Evolutionary conservation across 2,113 vertebrate species (phyloP), one percentile per base, ranked within the genome.

Genomic region (Prolemur simus): DNA sequence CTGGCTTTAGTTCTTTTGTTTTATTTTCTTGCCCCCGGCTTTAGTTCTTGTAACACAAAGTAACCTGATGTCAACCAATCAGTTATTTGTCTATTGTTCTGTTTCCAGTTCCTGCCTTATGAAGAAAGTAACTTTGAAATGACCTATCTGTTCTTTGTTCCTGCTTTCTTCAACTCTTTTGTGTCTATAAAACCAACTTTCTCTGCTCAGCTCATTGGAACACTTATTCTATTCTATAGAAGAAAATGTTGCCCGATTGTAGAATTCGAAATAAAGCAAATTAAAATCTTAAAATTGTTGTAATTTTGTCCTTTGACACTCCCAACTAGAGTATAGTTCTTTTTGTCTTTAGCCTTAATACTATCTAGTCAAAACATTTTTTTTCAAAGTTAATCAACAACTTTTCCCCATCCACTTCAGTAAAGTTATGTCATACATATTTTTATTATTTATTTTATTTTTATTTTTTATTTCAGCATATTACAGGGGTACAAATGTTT

Each of bases 341-440:
- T 90, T 96, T 86, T 89, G 58, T 81, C 42, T 13, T 54, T 71
- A 95, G 71, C 66, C 71, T 88, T 89, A 88, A 88, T 18, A 54
- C 25, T 84, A 64, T 63, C 37, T 56, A 78, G 32, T 54, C 42
- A 84, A 92, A 96, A 63, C 68, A 87, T 37, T 45, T 45, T 47
- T 78, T 78, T 78, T 69, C 69, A 64, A 82, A 42, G 47, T 91
- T 91, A 27, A 60, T 88, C 54, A 77, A 56, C 32, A 76, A 54
- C 56, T 85, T 76, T 37, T 39, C n/a, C 37, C 60, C 32, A 58
- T 14, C 37, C 20, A 86, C 63, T 71, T 91, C 27, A 69, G 23
- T 39, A 27, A 95, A 54, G n/a, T 74, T 83, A 81, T 20, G 27
- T 37, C 80, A 34, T 71, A 60, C 11, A 49, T 21, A 80, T 77